A percentile compares a stretch with the other conserved stretches of the same genome.
Conservation (phyloP, 2,113 vertebrate species). For the Percina caprodes region DNA sequence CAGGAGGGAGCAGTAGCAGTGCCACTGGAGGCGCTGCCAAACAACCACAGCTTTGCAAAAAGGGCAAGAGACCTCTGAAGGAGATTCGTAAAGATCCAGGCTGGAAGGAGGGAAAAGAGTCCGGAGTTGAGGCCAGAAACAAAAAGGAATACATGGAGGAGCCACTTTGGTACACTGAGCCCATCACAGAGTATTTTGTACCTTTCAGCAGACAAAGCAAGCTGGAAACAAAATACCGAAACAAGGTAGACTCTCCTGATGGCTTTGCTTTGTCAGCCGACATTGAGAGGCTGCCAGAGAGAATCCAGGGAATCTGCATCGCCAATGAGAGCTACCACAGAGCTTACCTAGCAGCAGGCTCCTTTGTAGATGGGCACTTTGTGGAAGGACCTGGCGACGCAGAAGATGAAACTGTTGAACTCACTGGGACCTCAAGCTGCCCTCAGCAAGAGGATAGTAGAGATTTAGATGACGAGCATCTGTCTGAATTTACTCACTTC, state of each 20-base stretch:
- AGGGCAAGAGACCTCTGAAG: slow-evolving; percentile 90
- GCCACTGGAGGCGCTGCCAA: slow-evolving; percentile 80
- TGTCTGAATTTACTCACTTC: slow-evolving; percentile 99
- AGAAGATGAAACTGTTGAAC: slow-evolving; percentile 90
- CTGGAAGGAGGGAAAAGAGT: slow-evolving; percentile 85
- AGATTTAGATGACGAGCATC: slow-evolving; percentile 99
- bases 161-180: slow-evolving; percentile 98
- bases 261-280: slow-evolving; percentile 80
- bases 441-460: slow-evolving; percentile 93
- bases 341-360: slow-evolving; percentile 96
- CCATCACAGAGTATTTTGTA: slow-evolving; percentile 95
- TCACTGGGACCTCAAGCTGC: slow-evolving; percentile 93
- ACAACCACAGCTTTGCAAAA: slow-evolving; percentile 89
- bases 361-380: slow-evolving; percentile 98
- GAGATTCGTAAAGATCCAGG: slow-evolving; percentile 89
- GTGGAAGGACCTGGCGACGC: slow-evolving; percentile 94
- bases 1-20: slow-evolving; percentile 85
- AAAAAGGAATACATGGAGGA: slow-evolving; percentile 95
- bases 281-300: slow-evolving; percentile 88
- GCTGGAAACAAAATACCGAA: slow-evolving; percentile 96
- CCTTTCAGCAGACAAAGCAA: slow-evolving; percentile 95
- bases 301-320: slow-evolving; percentile 92
- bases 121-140: slow-evolving; percentile 85
- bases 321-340: slow-evolving; percentile 89
- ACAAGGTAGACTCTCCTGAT: slow-evolving; percentile 84